A percentile compares a stretch with the other conserved stretches of the same genome.
phyloP scores from a whole-genome alignment of 2,888 invertebrate species.

The Mayetiola destructor region DNA sequence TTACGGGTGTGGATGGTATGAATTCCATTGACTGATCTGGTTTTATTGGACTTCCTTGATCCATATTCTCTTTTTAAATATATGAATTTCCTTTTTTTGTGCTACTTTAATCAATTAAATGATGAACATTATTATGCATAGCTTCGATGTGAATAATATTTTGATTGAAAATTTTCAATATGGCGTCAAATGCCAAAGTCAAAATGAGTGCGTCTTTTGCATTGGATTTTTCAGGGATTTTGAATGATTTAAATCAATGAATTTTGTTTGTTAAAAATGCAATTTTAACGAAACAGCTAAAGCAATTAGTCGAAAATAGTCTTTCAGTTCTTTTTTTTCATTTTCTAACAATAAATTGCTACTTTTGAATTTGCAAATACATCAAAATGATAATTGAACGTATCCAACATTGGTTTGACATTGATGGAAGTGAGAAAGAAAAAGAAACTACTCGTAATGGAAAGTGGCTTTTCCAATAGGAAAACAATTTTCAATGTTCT shows the following conservation, averaged over 20 bases:
- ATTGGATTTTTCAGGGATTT: not conserved
- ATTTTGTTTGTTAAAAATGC: not conserved
- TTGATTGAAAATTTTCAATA: constrained; percentile 1
- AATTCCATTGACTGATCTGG: constrained; percentile 1
- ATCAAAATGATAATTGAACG: not conserved
- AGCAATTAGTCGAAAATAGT: not conserved
- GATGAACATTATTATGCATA: too few relatives aligned
- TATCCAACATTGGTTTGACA: not conserved
- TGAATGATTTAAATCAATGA: not conserved
- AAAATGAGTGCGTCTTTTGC: not conserved
- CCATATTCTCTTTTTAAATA: not conserved
- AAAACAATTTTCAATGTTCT: constrained; percentile 3
- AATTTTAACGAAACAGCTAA: too few relatives aligned
- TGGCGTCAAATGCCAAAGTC: constrained; percentile 7
- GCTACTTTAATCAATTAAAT: too few relatives aligned
- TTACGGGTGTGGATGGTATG: not conserved
- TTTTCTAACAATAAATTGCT: not conserved
- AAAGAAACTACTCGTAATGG: constrained; percentile 1
- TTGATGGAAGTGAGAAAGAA: not conserved
- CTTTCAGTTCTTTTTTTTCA: not conserved
- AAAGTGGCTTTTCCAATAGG: constrained; percentile 3
- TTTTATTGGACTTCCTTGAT: not conserved
- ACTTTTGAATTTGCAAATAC: too few relatives aligned
- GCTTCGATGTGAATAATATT: not conserved
- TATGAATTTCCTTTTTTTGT: too few relatives aligned